These are phyloP conservation scores for Troides oblongomaculatus DNA, from an alignment of 2,888 invertebrate genomes.

Conservation along the genomic window DNA sequence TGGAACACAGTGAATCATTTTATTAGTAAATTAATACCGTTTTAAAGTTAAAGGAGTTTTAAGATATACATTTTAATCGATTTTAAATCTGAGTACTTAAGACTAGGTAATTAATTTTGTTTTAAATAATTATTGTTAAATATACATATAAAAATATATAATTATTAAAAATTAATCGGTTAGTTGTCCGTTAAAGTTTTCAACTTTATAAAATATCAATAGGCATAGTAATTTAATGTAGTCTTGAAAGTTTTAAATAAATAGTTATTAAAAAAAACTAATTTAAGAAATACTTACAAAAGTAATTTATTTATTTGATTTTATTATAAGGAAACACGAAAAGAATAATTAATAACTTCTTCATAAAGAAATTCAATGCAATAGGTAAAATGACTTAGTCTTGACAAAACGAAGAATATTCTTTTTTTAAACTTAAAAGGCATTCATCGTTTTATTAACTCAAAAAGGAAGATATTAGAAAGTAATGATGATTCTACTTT, in stretches of 20 bases:
- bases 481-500: not conserved
- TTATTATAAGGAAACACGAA: not conserved
- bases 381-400: slow-evolving; percentile 6
- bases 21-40: too few species aligned
- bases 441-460: not conserved
- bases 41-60: too few species aligned
- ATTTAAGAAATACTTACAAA: not conserved
- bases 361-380: not conserved
- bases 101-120: too few species aligned
- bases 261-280: not conserved
- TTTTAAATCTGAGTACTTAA: too few species aligned
- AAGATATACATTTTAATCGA: too few species aligned
- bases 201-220: too few species aligned
- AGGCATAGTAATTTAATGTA: too few species aligned
- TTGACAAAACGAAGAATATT: slow-evolving; percentile 17
- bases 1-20: too few species aligned
- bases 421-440: slow-evolving; percentile 21
- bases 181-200: not conserved
- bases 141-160: not conserved
- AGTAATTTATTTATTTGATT: not conserved
- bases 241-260: not conserved
- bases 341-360: not conserved
- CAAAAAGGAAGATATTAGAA: not conserved
- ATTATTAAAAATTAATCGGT: not conserved
- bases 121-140: too few species aligned